Percentiles rank a stretch among this genome's conserved stretches.
These are phyloP conservation scores for Centropristis striata DNA, from an alignment of 2,113 vertebrate genomes.

Conservation along the genomic window DNA sequence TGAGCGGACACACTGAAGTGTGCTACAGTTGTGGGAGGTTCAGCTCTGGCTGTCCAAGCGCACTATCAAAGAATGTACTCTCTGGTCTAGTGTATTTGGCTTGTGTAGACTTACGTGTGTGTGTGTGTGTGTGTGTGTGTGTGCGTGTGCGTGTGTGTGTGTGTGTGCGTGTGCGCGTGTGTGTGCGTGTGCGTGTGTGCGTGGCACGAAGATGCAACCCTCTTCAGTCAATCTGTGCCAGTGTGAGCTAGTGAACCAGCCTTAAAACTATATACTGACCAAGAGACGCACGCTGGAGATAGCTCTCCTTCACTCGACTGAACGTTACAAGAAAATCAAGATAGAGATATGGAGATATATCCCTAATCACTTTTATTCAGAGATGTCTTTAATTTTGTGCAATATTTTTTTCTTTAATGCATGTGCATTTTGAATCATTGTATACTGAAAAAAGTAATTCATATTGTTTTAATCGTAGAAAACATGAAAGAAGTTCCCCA, in stretches of 20 bases:
- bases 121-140: slow-evolving; percentile 16
- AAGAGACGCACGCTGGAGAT: slow-evolving; percentile 70
- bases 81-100: slow-evolving; percentile 59
- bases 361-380: slow-evolving; percentile 80
- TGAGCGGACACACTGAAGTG: slow-evolving; percentile 19
- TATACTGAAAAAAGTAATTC: slow-evolving; percentile 87
- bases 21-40: slow-evolving; percentile 32
- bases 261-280: slow-evolving; percentile 80
- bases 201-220: slow-evolving; percentile 71
- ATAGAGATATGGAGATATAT: slow-evolving; percentile 63
- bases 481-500: slow-evolving; percentile 47
- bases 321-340: slow-evolving; percentile 62
- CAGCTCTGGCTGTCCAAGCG: slow-evolving; percentile 24
- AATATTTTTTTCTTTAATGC: slow-evolving; percentile 95
- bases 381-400: slow-evolving; percentile 93
- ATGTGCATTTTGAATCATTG: slow-evolving; percentile 93
- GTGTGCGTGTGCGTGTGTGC: slow-evolving; percentile 41
- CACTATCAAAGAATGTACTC: slow-evolving; percentile 79
- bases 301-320: slow-evolving; percentile 67
- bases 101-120: slow-evolving; percentile 59
- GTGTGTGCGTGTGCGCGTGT: slow-evolving; percentile 43
- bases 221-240: slow-evolving; percentile 79
- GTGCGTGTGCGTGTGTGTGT: slow-evolving; percentile 14
- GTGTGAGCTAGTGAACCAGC: slow-evolving; percentile 81
- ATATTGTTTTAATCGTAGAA: slow-evolving; percentile 88